Percentiles rank a stretch among this genome's conserved stretches.
Evolutionary conservation across 2,797 vertebrate genomes (phyloP).

Genomic region (Danio jaintianensis): DNA sequence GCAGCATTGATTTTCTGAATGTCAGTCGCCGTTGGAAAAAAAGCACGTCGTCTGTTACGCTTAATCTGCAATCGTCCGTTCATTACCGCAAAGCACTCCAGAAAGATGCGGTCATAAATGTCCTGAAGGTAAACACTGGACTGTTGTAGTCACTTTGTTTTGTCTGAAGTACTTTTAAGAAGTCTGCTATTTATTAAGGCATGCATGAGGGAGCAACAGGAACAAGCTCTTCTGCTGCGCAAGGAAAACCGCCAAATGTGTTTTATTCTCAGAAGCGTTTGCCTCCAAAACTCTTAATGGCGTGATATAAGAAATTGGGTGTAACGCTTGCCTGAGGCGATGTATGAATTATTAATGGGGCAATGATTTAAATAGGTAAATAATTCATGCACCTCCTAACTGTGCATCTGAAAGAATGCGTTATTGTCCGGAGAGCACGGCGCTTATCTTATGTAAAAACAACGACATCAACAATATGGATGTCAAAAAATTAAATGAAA

Average conservation of each 20-base stretch:
- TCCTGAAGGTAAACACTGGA: slow-evolving; percentile 4
- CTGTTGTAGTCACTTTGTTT: slow-evolving; percentile 1
- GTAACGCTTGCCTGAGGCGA: slow-evolving; percentile 26
- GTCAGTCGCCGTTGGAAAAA: slow-evolving; percentile 1
- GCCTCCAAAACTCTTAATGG: slow-evolving; percentile 16
- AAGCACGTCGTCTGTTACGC: background rate
- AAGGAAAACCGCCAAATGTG: slow-evolving; percentile 1
- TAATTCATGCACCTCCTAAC: slow-evolving; percentile 39
- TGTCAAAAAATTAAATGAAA: too few relatives aligned
- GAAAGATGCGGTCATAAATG: slow-evolving; percentile 8
- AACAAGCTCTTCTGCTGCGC: background rate
- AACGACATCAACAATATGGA: background rate
- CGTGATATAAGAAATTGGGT: slow-evolving; percentile 34
- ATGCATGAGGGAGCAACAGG: slow-evolving; percentile 10
- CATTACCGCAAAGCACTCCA: background rate
- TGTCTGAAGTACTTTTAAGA: background rate
- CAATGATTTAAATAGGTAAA: slow-evolving; percentile 50
- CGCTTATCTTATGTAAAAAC: background rate
- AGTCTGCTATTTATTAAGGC: background rate
- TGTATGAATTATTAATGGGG: slow-evolving; percentile 38
- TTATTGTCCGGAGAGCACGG: slow-evolving; percentile 9
- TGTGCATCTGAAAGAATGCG: background rate
- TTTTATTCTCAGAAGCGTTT: slow-evolving; percentile 9
- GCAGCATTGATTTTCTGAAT: slow-evolving; percentile 41
- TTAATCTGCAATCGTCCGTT: background rate